These are phyloP conservation scores for Cardiocondyla obscurior DNA, from an alignment of 1,140 invertebrate species.

Conservation along the genomic window DNA sequence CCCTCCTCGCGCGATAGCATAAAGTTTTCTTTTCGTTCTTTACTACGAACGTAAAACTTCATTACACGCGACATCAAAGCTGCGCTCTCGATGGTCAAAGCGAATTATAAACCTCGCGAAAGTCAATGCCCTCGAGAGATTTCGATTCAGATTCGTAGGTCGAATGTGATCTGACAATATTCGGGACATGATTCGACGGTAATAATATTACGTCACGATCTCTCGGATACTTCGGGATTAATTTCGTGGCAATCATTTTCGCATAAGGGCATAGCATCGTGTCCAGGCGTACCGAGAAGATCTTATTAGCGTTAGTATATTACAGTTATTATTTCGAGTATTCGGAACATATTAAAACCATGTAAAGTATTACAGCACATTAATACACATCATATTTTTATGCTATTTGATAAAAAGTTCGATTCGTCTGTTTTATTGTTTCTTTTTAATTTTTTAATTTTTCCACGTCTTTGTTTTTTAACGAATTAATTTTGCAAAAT, in stretches of 20 bases:
- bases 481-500: neutral
- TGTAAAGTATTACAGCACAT: neutral
- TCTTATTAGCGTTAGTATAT: neutral
- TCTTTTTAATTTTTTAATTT: neutral
- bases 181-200: conserved; percentile 6
- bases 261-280: neutral
- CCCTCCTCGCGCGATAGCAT: neutral
- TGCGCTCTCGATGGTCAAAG: conserved; percentile 19
- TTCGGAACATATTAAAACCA: neutral
- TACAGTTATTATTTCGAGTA: neutral
- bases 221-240: conserved; percentile 2
- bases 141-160: conserved; percentile 25
- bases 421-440: neutral
- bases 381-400: neutral
- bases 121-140: conserved; percentile 28
- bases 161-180: neutral
- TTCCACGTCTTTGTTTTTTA: neutral
- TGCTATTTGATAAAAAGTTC: neutral
- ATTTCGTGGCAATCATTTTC: conserved; percentile 41
- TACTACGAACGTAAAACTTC: conserved; percentile 63
- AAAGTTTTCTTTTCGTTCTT: conserved; percentile 52
- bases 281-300: neutral
- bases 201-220: conserved; percentile 40
- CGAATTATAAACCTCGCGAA: neutral
- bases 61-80: conserved; percentile 71